Evolutionary conservation across 2,888 invertebrate genomes (phyloP).

Genomic region (Siphlonurus alternatus): DNA sequence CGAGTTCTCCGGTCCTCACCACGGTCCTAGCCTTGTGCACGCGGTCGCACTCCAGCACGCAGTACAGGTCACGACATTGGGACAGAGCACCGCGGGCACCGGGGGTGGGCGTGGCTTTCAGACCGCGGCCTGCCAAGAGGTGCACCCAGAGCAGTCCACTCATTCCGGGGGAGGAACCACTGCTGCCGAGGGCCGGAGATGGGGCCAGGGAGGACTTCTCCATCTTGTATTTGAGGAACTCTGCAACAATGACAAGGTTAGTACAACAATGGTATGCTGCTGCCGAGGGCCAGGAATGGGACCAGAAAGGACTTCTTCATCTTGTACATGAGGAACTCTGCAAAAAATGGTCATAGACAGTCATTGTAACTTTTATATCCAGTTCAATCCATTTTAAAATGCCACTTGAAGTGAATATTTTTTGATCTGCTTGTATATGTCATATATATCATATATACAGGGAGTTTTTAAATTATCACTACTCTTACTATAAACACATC

Average conservation of each 20-base stretch:
- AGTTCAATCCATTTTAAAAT: too few relatives aligned
- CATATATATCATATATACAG: too few relatives aligned
- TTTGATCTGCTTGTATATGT: too few relatives aligned
- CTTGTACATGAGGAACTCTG: conserved; percentile 82
- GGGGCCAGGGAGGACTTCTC: conserved; percentile 51
- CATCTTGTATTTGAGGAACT: conserved; percentile 82
- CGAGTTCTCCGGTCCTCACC: conserved; percentile 86
- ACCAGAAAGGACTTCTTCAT: conserved; percentile 54
- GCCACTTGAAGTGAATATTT: too few relatives aligned
- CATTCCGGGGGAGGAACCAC: conserved; percentile 32
- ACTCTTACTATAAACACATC: too few relatives aligned
- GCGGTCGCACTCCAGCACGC: conserved; percentile 92
- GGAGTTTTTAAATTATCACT: too few relatives aligned
- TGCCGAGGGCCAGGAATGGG: conserved; percentile 24
- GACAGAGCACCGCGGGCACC: conserved; percentile 33
- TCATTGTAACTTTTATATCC: too few relatives aligned
- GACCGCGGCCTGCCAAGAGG: conserved; percentile 69
- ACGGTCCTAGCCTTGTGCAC: conserved; percentile 94
- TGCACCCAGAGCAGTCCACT: conserved; percentile 87
- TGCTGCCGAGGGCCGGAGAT: conserved; percentile 19
- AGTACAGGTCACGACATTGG: conserved; percentile 59
- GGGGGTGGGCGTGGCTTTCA: conserved; percentile 53
- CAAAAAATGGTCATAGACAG: too few relatives aligned
- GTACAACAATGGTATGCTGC: conserved; percentile 3
- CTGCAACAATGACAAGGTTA: conserved; percentile 37